Base-by-base conservation (phyloP, 2,113 vertebrate genomes). In the Platichthys stellatus region DNA sequence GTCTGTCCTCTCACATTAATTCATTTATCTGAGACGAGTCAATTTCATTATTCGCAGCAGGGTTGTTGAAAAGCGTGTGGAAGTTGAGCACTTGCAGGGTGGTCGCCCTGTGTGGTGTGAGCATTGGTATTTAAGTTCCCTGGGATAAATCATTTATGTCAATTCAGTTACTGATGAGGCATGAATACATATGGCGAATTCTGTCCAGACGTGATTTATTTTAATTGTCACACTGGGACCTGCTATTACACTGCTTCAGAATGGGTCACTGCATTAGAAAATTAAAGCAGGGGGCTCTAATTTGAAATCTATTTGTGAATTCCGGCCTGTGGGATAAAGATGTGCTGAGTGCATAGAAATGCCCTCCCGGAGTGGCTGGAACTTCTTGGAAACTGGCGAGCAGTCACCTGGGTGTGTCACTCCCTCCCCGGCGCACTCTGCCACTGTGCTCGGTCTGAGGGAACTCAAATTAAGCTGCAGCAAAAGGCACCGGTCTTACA, bases 241-340 rank as follows among this genome's bases (percentile, higher is more conserved):
- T 86, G 90, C 94, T 94, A 96, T 97, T 97, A 95, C 90, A 92
- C 90, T 86, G 84, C 92, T 76, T 83, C 85, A 93, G 92, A 93
- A 96, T 88, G 96, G 97, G 96, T 98, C 96, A 97, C 92, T 94
- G 95, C 92, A 1, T 95, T 94, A 89, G 95, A 96, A 96, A 96
- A 97, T 97, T 94, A 96, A 96, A 95, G 92, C 93, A 93, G 92
- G 93, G 89, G 89, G n/a, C 93, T 93, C 94, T 94, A 76, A 84
- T 94, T 96, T 96, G 91, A 94, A 94, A 93, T 94, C 93, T 95
- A 94, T 96, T 97, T 96, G 93, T 95, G 95, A 94, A 95, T 95
- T 94, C 92, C 90, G 71, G 88, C 91, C 92, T 93, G 92, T 86
- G 90, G 90, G 88, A 91, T 90, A 82, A 92, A 94, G 93, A 93